These are phyloP conservation scores for Psittacus erithacus DNA, from an alignment of 2,113 vertebrate species.

Conservation along the genomic window DNA sequence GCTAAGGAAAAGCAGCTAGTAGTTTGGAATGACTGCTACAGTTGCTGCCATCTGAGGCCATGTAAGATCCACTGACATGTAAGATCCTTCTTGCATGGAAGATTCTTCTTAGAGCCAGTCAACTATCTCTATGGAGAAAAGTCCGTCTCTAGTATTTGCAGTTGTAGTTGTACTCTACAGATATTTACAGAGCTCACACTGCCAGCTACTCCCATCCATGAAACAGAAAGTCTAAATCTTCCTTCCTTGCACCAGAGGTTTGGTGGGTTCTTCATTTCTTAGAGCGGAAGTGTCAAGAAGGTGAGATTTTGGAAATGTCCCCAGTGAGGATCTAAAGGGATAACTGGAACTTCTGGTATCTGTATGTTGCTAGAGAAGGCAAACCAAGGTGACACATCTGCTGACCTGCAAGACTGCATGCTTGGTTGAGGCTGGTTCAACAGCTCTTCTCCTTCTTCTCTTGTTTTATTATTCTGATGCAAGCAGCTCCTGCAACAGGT, in stretches of 20 bases:
- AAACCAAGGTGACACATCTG: neutral
- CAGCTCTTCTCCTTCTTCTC: neutral
- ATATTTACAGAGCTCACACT: neutral
- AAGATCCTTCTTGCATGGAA: neutral
- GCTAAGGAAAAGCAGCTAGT: neutral
- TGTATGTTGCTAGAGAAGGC: neutral
- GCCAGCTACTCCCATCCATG: neutral
- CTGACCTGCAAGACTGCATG: neutral
- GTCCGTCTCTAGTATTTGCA: neutral
- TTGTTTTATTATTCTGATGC: neutral
- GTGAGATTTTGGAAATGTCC: neutral
- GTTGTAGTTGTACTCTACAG: neutral
- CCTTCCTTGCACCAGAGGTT: neutral
- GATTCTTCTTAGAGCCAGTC: neutral
- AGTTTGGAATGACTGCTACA: neutral
- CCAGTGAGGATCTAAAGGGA: neutral
- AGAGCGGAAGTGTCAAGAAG: neutral
- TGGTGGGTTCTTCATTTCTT: neutral
- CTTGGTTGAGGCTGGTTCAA: neutral
- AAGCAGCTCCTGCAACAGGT: neutral
- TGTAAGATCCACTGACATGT: neutral
- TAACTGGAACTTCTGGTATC: neutral
- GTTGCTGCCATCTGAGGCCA: neutral
- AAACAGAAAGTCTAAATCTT: neutral
- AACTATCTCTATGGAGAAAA: neutral